These are phyloP conservation scores for Phalanger gymnotis DNA, from an alignment of 2,797 vertebrate genomes.

Conservation along the genomic window DNA sequence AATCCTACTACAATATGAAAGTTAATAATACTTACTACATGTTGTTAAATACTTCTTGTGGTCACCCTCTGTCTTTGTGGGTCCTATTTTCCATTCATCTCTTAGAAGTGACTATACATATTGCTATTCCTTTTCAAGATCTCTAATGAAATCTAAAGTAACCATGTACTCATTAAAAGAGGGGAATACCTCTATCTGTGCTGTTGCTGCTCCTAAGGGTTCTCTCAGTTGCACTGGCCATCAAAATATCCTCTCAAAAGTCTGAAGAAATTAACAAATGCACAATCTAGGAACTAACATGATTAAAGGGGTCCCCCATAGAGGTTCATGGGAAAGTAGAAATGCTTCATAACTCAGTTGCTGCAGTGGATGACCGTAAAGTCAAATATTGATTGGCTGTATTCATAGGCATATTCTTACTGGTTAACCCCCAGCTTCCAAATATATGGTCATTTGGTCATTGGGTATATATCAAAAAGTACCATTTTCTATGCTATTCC, in stretches of 20 bases:
- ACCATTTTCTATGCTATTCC: background rate
- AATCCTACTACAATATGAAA: background rate
- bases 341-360: background rate
- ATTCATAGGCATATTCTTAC: slow-evolving; percentile 4
- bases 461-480: background rate
- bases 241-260: background rate
- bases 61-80: background rate
- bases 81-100: background rate
- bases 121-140: background rate
- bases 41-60: background rate
- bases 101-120: background rate
- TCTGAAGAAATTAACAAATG: background rate
- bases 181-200: too few species aligned
- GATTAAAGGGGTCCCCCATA: background rate
- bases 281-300: background rate
- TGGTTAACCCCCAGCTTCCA: background rate
- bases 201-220: background rate
- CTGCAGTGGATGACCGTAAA: background rate
- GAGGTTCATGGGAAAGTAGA: background rate
- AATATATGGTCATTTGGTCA: background rate
- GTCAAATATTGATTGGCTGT: background rate
- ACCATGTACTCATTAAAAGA: background rate
- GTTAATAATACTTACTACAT: background rate
- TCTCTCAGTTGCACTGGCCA: background rate
- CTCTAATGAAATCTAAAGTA: background rate